A percentile compares a stretch with the other conserved stretches of the same genome.
Conservation (phyloP, 2,113 vertebrate genomes). For the Clarias macrocephalus region DNA sequence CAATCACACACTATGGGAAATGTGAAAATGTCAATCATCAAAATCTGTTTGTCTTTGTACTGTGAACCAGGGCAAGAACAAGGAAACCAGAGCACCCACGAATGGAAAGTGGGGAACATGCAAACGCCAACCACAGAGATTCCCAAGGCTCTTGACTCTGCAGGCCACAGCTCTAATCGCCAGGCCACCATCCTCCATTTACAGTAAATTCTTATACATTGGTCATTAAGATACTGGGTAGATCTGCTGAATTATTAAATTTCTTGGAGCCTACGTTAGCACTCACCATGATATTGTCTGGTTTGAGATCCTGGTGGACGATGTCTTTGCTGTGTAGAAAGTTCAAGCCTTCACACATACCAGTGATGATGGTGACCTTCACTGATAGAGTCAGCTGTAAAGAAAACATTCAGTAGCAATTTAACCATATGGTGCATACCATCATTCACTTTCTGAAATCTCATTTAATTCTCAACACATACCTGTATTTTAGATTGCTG, state of each 20-base stretch:
- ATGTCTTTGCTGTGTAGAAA: constrained; percentile 70
- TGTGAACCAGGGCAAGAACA: too few species aligned
- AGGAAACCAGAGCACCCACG: too few species aligned
- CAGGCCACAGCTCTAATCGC: too few species aligned
- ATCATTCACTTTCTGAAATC: too few species aligned
- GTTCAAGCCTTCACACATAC: constrained; percentile 73
- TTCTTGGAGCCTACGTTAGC: background rate
- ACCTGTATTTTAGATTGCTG: constrained; percentile 71
- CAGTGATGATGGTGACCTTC: constrained; percentile 67
- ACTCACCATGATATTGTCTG: constrained; percentile 78
- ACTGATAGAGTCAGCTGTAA: constrained; percentile 60
- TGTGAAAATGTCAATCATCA: too few species aligned
- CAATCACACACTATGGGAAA: too few species aligned
- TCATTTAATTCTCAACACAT: background rate
- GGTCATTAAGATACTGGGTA: background rate
- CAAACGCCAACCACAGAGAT: too few species aligned
- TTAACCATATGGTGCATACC: background rate
- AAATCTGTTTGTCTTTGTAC: too few species aligned
- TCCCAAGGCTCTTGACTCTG: too few species aligned
- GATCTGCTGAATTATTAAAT: too few species aligned
- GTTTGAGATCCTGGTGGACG: constrained; percentile 78
- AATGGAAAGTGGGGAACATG: too few species aligned
- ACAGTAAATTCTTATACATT: background rate
- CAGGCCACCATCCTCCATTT: too few species aligned
- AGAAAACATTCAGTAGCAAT: background rate